These are phyloP conservation scores for Archilochus colubris DNA, from an alignment of 2,113 vertebrate species.

Conservation along the genomic window DNA sequence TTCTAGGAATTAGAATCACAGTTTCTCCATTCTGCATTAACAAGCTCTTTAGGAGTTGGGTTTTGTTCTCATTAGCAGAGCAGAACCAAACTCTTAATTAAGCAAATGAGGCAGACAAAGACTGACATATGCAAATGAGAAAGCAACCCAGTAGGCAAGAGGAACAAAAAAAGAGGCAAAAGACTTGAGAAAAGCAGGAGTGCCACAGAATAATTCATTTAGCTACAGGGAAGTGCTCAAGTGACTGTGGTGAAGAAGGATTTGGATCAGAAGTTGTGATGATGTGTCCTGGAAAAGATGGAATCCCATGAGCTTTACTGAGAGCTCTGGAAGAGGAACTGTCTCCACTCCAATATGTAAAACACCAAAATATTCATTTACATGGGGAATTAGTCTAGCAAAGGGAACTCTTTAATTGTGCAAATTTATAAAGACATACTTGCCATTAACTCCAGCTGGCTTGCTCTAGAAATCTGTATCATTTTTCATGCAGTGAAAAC, in stretches of 20 bases:
- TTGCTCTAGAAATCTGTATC: not conserved
- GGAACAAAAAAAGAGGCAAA: constrained; percentile 12
- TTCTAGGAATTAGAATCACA: constrained; percentile 2
- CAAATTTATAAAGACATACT: not conserved
- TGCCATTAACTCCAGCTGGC: not conserved
- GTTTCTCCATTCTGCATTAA: not conserved
- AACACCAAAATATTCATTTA: not conserved
- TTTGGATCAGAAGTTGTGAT: not conserved
- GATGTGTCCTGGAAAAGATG: not conserved
- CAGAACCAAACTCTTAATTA: constrained; percentile 36
- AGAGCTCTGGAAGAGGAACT: not conserved
- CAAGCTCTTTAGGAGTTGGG: not conserved
- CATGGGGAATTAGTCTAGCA: not conserved
- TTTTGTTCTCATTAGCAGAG: constrained; percentile 39
- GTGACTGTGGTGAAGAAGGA: not conserved
- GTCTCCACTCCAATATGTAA: not conserved
- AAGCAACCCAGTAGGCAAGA: constrained; percentile 15
- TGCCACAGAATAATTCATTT: not conserved
- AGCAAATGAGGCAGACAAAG: constrained; percentile 39
- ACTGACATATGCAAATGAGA: constrained; percentile 40
- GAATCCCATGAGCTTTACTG: not conserved
- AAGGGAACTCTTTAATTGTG: not conserved
- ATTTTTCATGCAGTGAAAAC: not conserved
- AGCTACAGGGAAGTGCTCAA: not conserved
- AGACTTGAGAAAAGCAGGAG: not conserved